Base-by-base conservation (phyloP, 2,797 vertebrate genomes). In the Xiphophorus birchmanni region DNA sequence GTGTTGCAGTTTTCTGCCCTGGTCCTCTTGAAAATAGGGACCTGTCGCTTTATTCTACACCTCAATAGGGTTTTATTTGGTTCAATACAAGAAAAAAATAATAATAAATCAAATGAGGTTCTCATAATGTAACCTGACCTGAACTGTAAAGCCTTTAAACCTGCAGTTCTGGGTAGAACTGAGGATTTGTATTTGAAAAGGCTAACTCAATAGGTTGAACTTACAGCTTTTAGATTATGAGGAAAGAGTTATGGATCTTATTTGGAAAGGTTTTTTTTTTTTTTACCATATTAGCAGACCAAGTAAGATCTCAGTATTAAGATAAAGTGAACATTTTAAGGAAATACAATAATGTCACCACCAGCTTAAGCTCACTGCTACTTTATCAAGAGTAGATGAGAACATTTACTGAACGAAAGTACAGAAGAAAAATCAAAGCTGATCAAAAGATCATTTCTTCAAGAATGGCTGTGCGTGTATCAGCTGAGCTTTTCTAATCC, bases 321-420 rank as follows among this genome's bases (percentile, higher is more conserved):
- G 91, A 92, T 88, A 88, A 83, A 83, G 87, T 85, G 72, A 86
- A 80, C 37, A 78, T 81, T 91, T 89, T 54, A 74, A 86, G 90
- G 93, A 93, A 94, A 94, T 90, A 84, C 90, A 92, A 93, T 95
- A 95, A 93, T 92, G 92, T 89, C 91, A 80, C 83, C 84, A 47
- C 89, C 82, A 60, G 87, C 89, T 88, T 88, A 87, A 92, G 85
- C 81, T 79, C 26, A n/a, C 76, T 29, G 81, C 84, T 81, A 77
- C 88, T 86, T 90, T 88, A 85, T 86, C 79, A 80, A 44, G 73
- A 73, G 80, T 81, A 45, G 85, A 73, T 73, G 85, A 82, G 83
- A 83, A 65, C 75, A 42, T 79, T 81, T 56, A n/a, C 54, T 56
- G 76, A 87, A 76, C 10, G 73, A 82, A 69, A 78, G 82, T 75